Evolutionary conservation across 2,797 vertebrate species (phyloP), one percentile per base, ranked within the genome.

Genomic region (Monodelphis domestica): DNA sequence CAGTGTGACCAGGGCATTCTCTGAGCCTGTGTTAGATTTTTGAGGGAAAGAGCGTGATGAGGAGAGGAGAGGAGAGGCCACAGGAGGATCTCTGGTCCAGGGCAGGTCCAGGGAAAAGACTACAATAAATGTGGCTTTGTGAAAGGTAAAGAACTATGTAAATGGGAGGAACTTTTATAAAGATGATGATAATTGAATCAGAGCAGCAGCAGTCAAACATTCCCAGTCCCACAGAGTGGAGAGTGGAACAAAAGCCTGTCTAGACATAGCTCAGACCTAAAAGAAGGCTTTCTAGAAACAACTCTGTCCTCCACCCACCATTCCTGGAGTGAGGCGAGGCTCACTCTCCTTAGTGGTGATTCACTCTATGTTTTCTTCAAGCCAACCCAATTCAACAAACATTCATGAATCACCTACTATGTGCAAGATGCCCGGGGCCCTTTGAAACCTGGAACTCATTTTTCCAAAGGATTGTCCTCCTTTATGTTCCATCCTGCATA

Each of bases 401-500:
- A 53, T 5, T 54, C 29, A 57, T 17, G 53, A 5, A 14, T 0
- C 54, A 53, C 33, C 30, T 90, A 63, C 84, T 53, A 0, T 28
- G 12, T 53, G 52, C n/a, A 53, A 15, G 38, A 9, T 0, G 21
- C 38, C 21, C 51, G 4, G 55, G 51, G 11, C 89, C 88, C n/a
- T n/a, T 0, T 0, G 93, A 93, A 96, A 93, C 45, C 54, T 56
- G 54, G 89, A 91, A 89, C 21, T 45, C 0, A 1, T 56, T 53
- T 94, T 56, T 78, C 90, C 89, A 91, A 55, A 55, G 50, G 57
- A 53, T 94, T 94, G 89, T 91, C 54, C 84, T 93, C 91, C 88
- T 90, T 91, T 54, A 33, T 53, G 33, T 88, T 89, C 88, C 88
- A 89, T 53, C 88, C n/a, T 70, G 53, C 53, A 52, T 45, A 0